Evolutionary conservation across 2,113 vertebrate genomes (phyloP).

Genomic region (Hydrochoerus hydrochaeris): DNA sequence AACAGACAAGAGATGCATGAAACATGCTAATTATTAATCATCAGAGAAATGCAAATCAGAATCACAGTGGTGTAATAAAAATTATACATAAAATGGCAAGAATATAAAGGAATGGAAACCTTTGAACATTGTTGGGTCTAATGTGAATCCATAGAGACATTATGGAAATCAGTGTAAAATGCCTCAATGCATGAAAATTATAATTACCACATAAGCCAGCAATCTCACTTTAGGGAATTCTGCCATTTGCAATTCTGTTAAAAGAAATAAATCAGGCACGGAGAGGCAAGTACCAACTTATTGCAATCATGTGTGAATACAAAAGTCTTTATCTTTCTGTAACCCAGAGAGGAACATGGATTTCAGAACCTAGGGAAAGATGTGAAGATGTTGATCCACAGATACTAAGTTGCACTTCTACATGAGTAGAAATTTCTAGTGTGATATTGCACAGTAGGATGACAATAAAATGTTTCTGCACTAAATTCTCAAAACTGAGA

Average conservation of each 20-base stretch:
- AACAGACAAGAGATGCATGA: neutral
- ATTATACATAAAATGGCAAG: neutral
- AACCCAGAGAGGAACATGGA: neutral
- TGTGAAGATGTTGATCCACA: neutral
- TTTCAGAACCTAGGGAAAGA: neutral
- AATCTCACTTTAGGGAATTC: neutral
- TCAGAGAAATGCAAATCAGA: neutral
- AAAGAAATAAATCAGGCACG: neutral
- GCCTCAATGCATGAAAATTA: neutral
- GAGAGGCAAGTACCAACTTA: neutral
- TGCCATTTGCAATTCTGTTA: neutral
- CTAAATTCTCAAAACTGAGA: neutral
- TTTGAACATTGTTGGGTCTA: too few relatives aligned
- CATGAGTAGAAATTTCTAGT: neutral
- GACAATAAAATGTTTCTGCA: too few relatives aligned
- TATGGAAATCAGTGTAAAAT: neutral
- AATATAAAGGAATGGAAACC: neutral
- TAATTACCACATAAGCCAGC: neutral
- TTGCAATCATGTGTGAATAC: neutral
- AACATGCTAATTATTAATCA: neutral
- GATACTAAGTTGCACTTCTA: neutral
- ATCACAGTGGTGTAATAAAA: neutral
- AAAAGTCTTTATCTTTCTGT: neutral
- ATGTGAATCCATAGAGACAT: too few relatives aligned
- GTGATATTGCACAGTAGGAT: too few relatives aligned